A percentile compares a stretch with the other conserved stretches of the same genome.
phyloP scores from a whole-genome alignment of 2,888 invertebrate species.

The Drosophila limbata region DNA sequence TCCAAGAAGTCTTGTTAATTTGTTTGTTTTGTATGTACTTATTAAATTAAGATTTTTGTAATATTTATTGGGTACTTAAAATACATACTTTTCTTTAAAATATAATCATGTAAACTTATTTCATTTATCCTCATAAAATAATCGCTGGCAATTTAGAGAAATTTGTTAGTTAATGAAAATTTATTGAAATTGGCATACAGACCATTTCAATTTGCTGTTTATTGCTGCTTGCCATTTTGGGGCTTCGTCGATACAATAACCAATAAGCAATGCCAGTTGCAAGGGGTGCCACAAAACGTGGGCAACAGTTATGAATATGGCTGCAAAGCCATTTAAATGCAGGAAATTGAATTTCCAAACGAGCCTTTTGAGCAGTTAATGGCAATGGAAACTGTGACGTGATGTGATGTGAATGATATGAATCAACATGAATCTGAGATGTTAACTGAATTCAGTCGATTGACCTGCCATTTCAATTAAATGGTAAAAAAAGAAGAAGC shows the following conservation, averaged over 20 bases:
- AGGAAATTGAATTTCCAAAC: slow-evolving; percentile 73
- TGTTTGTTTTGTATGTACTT: too few species aligned
- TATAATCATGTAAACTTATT: not conserved
- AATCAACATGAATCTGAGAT: slow-evolving; percentile 23
- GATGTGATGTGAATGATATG: slow-evolving; percentile 45
- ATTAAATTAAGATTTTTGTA: too few species aligned
- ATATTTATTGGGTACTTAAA: not conserved
- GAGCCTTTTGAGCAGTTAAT: slow-evolving; percentile 37
- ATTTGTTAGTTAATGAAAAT: slow-evolving; percentile 15
- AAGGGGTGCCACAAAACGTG: slow-evolving; percentile 34
- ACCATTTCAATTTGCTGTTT: slow-evolving; percentile 35
- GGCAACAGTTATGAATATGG: slow-evolving; percentile 38
- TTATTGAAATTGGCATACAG: slow-evolving; percentile 13
- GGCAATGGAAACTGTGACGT: slow-evolving; percentile 14
- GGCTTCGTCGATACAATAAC: slow-evolving; percentile 41
- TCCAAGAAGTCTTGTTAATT: too few species aligned
- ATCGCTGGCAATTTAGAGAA: not conserved
- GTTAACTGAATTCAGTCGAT: slow-evolving; percentile 27
- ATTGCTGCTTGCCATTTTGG: slow-evolving; percentile 17
- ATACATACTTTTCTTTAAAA: not conserved
- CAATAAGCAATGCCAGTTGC: slow-evolving; percentile 18
- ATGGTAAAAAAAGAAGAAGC: slow-evolving; percentile 14
- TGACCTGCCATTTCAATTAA: slow-evolving; percentile 50
- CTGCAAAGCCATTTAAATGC: slow-evolving; percentile 75
- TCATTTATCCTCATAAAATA: slow-evolving; percentile 11